Percentiles rank a stretch among this genome's conserved stretches.
Evolutionary conservation across 1,140 invertebrate genomes (phyloP).

Genomic region (Andricus grossulariae): DNA sequence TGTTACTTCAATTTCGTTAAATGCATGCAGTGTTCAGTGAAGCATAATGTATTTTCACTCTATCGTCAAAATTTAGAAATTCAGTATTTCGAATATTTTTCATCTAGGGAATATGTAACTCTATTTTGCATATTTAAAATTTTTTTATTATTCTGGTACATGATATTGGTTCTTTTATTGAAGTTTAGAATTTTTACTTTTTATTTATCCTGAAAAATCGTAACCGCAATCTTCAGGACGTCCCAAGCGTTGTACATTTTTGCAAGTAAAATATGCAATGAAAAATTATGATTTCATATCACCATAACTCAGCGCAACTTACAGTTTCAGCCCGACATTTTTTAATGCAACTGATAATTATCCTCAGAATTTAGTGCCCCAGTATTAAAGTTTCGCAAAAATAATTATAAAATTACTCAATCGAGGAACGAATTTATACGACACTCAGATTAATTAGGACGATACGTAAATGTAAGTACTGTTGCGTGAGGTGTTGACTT

Average conservation of each 20-base stretch:
- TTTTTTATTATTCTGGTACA: not conserved
- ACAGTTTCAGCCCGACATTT: not conserved
- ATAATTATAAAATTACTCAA: slow-evolving; percentile 29
- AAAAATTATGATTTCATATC: slow-evolving; percentile 24
- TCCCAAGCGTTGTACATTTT: slow-evolving; percentile 21
- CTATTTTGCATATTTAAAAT: too few relatives aligned
- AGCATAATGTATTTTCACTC: too few relatives aligned
- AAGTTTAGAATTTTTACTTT: not conserved
- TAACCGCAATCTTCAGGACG: not conserved
- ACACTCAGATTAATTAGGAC: slow-evolving; percentile 11
- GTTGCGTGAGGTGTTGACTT: slow-evolving; percentile 23
- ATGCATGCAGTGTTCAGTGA: too few relatives aligned
- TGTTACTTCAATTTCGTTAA: too few relatives aligned
- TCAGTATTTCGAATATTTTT: too few relatives aligned
- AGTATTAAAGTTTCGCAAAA: slow-evolving; percentile 14
- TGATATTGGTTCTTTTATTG: not conserved
- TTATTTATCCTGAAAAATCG: slow-evolving; percentile 8
- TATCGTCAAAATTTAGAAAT: too few relatives aligned
- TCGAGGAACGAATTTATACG: slow-evolving; percentile 15
- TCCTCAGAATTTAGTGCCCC: slow-evolving; percentile 8
- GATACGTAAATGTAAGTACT: slow-evolving; percentile 21
- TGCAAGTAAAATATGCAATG: slow-evolving; percentile 21
- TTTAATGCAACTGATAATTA: slow-evolving; percentile 22
- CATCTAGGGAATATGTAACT: too few relatives aligned
- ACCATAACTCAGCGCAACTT: slow-evolving; percentile 18